These are phyloP conservation scores for Gadopsis bispinosus DNA, from an alignment of 2,797 vertebrate species.

Conservation along the genomic window DNA sequence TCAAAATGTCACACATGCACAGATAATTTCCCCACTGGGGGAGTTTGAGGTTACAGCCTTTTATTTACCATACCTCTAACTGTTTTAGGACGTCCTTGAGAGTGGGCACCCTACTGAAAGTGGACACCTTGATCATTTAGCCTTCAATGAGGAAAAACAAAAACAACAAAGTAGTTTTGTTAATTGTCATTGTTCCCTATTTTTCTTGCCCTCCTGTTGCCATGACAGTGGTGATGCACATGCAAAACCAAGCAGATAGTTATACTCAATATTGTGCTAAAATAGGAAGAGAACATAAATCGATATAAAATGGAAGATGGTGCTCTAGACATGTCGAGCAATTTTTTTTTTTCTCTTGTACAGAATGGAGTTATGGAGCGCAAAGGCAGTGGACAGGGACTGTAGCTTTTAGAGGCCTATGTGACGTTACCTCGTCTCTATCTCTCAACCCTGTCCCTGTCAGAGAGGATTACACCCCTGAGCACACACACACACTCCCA, in stretches of 20 bases:
- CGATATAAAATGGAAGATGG: slow-evolving; percentile 11
- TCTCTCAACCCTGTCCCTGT: slow-evolving; percentile 80
- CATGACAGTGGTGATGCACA: not conserved
- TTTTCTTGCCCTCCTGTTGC: not conserved
- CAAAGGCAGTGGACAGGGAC: slow-evolving; percentile 35
- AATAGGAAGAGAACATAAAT: slow-evolving; percentile 13
- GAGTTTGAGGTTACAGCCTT: slow-evolving; percentile 36
- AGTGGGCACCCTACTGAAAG: slow-evolving; percentile 9
- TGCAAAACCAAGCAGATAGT: slow-evolving; percentile 4
- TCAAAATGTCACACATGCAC: slow-evolving; percentile 39
- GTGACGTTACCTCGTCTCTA: slow-evolving; percentile 61
- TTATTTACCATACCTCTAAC: slow-evolving; percentile 17
- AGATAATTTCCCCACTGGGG: slow-evolving; percentile 34
- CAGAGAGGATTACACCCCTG: slow-evolving; percentile 86
- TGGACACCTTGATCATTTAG: slow-evolving; percentile 15
- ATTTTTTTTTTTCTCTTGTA: slow-evolving; percentile 11
- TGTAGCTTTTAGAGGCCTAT: slow-evolving; percentile 63
- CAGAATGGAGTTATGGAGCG: slow-evolving; percentile 26
- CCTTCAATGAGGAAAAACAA: not conserved
- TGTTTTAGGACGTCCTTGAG: slow-evolving; percentile 25
- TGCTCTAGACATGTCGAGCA: not conserved
- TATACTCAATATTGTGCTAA: not conserved
- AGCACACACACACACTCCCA: slow-evolving; percentile 77
- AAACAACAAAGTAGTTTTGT: not conserved
- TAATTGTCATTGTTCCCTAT: not conserved